Evolutionary conservation across 2,888 invertebrate species (phyloP), one percentile per base, ranked within the genome.

Genomic region (Anoncus sp.): DNA sequence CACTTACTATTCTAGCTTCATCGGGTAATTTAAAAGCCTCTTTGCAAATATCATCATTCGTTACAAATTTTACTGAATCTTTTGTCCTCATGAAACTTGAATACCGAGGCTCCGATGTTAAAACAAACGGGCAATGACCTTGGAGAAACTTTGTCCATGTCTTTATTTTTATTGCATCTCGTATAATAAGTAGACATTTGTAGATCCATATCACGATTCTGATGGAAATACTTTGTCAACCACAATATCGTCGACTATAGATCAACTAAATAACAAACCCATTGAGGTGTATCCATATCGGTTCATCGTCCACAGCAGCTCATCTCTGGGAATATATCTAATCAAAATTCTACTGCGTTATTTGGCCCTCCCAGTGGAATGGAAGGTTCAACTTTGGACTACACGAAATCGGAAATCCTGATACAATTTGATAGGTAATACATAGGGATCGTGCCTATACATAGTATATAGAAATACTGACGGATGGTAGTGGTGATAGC

Each of bases 371-470:
- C 53, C 43, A 53, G 53, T 22, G 38, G 55, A 59, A 27, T 22
- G 45, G 20, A 16, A 45, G 57, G 53, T 24, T 27, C 49, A 51
- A 27, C 40, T 69, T 18, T 53, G 55, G 45, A 38, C 2, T 57
- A 49, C 35, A 67, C 60, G 49, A 67, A 79, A 75, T 72, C 75
- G 75, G 72, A 79, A 79, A 79, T 79, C 75, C 72, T 71, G 62
- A 78, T 71, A 71, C 75, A 75, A 75, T 79, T 72, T 72, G 78
- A 43, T 57, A 63, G 63, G 63, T 75, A 49, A 75, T 67, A 62
- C 47, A 47, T 27, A 49, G 53, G 72, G 75, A 47, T 71, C 22
- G 18, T 22, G 14, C 10, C 9, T 59, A 59, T 20, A 59, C 18
- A 18, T 38, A 27, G 51, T 49, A 27, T 40, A 49, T 40, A 57